Base-by-base conservation (phyloP, 1,140 invertebrate species). In the Temnothorax curvispinosus region DNA sequence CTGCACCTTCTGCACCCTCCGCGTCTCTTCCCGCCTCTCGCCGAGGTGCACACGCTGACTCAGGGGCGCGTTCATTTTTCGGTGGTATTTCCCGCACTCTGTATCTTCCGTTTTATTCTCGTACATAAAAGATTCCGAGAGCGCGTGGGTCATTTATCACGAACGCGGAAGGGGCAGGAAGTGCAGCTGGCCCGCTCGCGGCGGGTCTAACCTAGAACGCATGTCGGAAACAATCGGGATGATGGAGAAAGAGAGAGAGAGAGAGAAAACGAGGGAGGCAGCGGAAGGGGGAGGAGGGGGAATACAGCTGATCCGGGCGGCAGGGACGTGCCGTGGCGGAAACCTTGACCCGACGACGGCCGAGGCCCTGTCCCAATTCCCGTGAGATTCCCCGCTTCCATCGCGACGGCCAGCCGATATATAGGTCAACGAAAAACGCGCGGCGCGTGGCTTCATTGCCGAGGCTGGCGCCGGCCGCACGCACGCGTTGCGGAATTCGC, bases 331-430 rank as follows among this genome's bases (percentile, higher is more conserved):
- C 87, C 89, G 86, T 84, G 89, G 75, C 71, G 88, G 88, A 91
- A 94, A 94, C 94, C 94, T 95, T 95, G 94, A 95, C 94, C 94
- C 92, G 54, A 4, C 41, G 77, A 9, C 35, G 92, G 91, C 87
- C 89, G 89, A 92, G 93, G 92, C 93, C 92, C 91, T 93, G 94
- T 87, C 88, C 93, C 89, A 95, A 94, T 95, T 95, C 93, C 72
- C 41, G 76, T 47, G 71, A 84, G 88, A 87, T 91, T 89, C 78
- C 60, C 74, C 71, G 88, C 86, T 91, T 94, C 92, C 93, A 87
- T 90, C 87, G 50, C 84, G 76, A 85, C 67, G 11, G 44, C 35
- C 21, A 76, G 71, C 75, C 86, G 15, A 74, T 60, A 93, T 93
- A 93, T 93, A 93, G 92, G 92, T 92, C 91, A 92, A 89, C 87